Percentiles rank a stretch among this genome's conserved stretches.
These are phyloP conservation scores for Phalacrocorax carbo DNA, from an alignment of 2,113 vertebrate species.

Conservation along the genomic window DNA sequence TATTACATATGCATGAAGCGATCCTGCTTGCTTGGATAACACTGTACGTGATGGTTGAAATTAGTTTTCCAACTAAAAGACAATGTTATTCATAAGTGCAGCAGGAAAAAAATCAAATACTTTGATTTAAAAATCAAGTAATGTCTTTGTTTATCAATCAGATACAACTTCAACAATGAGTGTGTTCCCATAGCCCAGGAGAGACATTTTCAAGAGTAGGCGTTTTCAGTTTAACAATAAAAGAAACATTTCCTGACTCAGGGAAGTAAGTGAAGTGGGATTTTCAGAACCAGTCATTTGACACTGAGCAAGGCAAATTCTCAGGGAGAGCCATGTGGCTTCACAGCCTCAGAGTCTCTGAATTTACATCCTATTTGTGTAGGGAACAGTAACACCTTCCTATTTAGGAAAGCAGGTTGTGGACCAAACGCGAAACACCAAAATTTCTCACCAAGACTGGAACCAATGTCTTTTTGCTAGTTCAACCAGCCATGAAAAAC, in stretches of 20 bases:
- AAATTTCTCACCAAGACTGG: background rate
- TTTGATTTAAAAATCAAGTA: constrained; percentile 33
- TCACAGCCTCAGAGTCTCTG: background rate
- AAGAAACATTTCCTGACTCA: background rate
- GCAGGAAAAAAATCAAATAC: background rate
- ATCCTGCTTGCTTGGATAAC: background rate
- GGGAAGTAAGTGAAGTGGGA: background rate
- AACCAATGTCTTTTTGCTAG: background rate
- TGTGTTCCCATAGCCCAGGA: background rate
- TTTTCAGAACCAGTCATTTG: background rate
- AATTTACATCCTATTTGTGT: background rate
- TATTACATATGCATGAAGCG: background rate
- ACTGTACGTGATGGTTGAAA: background rate
- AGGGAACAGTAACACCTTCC: background rate
- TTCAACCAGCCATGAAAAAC: background rate
- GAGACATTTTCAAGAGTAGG: background rate
- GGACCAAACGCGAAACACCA: background rate
- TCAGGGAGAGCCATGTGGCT: background rate
- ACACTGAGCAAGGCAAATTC: background rate
- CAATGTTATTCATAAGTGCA: background rate
- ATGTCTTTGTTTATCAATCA: background rate
- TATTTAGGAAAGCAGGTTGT: too few species aligned
- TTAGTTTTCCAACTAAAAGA: constrained; percentile 8
- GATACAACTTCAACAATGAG: background rate
- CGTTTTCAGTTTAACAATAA: background rate